A percentile compares a stretch with the other conserved stretches of the same genome.
Evolutionary conservation across 2,888 invertebrate species (phyloP).

Genomic region (Chromoteleia sp.): DNA sequence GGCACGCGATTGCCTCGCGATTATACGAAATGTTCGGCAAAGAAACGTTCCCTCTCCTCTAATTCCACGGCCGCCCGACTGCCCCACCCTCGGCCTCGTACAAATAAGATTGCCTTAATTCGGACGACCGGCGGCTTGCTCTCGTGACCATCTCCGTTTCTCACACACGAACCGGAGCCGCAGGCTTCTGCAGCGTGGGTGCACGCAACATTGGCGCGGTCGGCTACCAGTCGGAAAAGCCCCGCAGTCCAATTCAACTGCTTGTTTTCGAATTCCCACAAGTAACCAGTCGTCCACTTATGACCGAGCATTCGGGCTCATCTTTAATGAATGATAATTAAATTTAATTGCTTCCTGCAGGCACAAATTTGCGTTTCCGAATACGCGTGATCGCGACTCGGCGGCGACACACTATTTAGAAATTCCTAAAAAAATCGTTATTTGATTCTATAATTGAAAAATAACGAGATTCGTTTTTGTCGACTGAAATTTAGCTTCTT

Average conservation of each 20-base stretch:
- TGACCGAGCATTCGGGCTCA: constrained; percentile 75
- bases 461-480: no score
- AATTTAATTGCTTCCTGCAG: constrained; percentile 79
- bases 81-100: constrained; percentile 61
- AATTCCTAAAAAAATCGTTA: constrained; percentile 16
- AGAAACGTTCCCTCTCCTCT: constrained; percentile 49
- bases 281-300: constrained; percentile 71
- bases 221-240: constrained; percentile 72
- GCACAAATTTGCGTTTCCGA: constrained; percentile 60
- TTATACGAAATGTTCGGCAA: constrained; percentile 64
- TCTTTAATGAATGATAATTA: constrained; percentile 82
- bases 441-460: no score
- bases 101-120: constrained; percentile 74
- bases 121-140: constrained; percentile 67
- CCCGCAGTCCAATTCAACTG: constrained; percentile 71
- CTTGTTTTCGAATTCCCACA: constrained; percentile 81
- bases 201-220: constrained; percentile 77
- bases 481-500: no score
- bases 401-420: constrained; percentile 13
- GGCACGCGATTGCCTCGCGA: constrained; percentile 74
- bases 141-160: constrained; percentile 71
- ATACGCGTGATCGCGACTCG: not conserved
- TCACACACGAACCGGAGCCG: constrained; percentile 67
- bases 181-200: constrained; percentile 77
- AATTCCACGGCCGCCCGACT: constrained; percentile 63